These are phyloP conservation scores for Mormyrops boulengeri DNA, from an alignment of 2,797 vertebrate genomes.

Conservation along the genomic window DNA sequence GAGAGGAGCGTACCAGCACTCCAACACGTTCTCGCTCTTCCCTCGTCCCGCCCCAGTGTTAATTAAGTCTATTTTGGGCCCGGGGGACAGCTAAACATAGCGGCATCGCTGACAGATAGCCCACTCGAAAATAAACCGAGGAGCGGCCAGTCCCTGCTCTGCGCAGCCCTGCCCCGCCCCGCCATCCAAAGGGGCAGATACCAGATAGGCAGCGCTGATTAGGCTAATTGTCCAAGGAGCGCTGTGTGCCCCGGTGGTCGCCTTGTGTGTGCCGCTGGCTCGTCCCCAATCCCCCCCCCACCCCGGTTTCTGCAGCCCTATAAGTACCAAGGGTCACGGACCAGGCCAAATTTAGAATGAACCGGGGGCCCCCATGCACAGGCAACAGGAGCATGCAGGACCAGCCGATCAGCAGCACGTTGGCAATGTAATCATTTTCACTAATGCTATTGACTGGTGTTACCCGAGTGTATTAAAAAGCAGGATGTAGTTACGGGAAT, in stretches of 20 bases:
- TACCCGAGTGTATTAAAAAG: neutral
- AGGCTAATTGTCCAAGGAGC: constrained; percentile 47
- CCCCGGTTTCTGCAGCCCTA: constrained; percentile 42
- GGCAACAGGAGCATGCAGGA: neutral
- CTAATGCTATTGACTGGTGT: neutral
- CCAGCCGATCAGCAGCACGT: neutral
- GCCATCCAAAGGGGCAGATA: constrained; percentile 50
- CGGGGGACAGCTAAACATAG: constrained; percentile 58
- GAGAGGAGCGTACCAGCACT: constrained; percentile 45
- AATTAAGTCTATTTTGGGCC: constrained; percentile 64
- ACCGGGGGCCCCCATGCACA: neutral
- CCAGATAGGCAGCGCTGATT: constrained; percentile 61
- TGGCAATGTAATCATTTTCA: neutral
- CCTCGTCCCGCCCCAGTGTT: constrained; percentile 61
- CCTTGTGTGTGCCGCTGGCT: constrained; percentile 7
- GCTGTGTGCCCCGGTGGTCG: constrained; percentile 22
- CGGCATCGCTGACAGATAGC: constrained; percentile 59
- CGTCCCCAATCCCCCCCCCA: constrained; percentile 41
- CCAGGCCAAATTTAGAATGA: constrained; percentile 44
- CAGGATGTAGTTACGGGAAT: neutral
- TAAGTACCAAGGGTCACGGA: constrained; percentile 53
- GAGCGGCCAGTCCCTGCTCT: constrained; percentile 32
- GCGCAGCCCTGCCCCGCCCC: constrained; percentile 36
- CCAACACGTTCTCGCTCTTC: constrained; percentile 69
- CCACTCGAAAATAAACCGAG: constrained; percentile 57